Percentiles rank a stretch among this genome's conserved stretches.
These are phyloP conservation scores for Keiferia lycopersicella DNA, from an alignment of 2,888 invertebrate species.

Conservation along the genomic window DNA sequence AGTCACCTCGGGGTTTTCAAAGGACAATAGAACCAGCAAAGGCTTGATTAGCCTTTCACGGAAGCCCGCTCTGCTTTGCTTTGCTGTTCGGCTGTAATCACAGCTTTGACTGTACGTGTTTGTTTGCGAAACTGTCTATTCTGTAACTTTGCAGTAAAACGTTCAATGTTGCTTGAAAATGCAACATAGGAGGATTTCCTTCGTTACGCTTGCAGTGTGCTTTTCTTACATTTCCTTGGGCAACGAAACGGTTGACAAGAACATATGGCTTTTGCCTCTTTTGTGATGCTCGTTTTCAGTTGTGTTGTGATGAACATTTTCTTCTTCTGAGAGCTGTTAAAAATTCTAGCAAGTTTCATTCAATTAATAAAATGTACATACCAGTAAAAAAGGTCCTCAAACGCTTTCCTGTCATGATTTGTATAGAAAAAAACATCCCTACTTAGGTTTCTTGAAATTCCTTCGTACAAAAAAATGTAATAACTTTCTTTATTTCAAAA, in stretches of 20 bases:
- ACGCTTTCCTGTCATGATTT: no score
- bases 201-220: background rate
- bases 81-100: conserved; percentile 4
- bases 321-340: no score
- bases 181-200: background rate
- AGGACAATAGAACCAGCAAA: conserved; percentile 19
- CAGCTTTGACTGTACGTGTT: conserved; percentile 13
- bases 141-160: background rate
- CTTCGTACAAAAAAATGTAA: no score
- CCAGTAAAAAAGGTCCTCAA: background rate
- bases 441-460: no score
- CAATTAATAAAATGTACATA: background rate
- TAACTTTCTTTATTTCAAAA: no score
- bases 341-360: no score
- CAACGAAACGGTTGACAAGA: background rate
- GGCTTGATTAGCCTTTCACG: conserved; percentile 15
- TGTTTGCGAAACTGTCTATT: background rate
- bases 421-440: no score
- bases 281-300: background rate
- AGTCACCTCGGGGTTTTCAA: background rate
- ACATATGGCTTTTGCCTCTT: background rate
- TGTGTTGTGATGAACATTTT: background rate
- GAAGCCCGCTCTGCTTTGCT: conserved; percentile 8
- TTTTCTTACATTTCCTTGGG: background rate
- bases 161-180: background rate